Conservation (phyloP, 2,888 invertebrate species). For the Tenthredo livida region DNA sequence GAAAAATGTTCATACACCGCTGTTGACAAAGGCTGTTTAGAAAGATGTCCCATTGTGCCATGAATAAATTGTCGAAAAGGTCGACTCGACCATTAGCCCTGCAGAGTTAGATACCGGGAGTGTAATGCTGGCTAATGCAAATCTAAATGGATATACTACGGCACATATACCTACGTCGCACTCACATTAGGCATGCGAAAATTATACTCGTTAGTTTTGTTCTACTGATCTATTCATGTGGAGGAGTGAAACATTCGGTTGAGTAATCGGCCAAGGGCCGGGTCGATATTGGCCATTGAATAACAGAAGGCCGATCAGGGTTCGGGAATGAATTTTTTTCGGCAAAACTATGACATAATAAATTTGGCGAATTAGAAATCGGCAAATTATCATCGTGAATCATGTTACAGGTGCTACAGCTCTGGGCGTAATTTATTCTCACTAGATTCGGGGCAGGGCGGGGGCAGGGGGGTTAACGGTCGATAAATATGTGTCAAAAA, state of each 20-base stretch:
- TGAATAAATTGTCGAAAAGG: conserved; percentile 41
- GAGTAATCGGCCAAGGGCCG: not conserved
- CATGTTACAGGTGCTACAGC: not conserved
- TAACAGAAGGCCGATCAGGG: too few species aligned
- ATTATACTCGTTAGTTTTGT: not conserved
- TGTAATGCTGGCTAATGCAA: conserved; percentile 10
- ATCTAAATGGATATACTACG: conserved; percentile 34
- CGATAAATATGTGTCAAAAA: conserved; percentile 45
- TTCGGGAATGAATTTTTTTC: not conserved
- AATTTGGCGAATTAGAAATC: not conserved
- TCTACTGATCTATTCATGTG: not conserved
- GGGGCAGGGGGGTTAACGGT: not conserved
- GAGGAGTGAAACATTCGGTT: not conserved
- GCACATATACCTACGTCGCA: not conserved
- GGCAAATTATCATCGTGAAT: not conserved
- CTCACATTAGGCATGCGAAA: not conserved
- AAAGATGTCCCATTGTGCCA: conserved; percentile 39
- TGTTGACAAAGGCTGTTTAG: conserved; percentile 43
- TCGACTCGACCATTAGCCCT: conserved; percentile 41
- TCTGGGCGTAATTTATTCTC: not conserved
- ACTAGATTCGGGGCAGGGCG: not conserved
- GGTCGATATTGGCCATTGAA: not conserved
- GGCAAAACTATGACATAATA: not conserved
- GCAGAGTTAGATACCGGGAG: conserved; percentile 5
- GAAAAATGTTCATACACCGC: conserved; percentile 33